Evolutionary conservation across 2,797 vertebrate genomes (phyloP), one percentile per base, ranked within the genome.

Genomic region (Catamblyrhynchus diadema): DNA sequence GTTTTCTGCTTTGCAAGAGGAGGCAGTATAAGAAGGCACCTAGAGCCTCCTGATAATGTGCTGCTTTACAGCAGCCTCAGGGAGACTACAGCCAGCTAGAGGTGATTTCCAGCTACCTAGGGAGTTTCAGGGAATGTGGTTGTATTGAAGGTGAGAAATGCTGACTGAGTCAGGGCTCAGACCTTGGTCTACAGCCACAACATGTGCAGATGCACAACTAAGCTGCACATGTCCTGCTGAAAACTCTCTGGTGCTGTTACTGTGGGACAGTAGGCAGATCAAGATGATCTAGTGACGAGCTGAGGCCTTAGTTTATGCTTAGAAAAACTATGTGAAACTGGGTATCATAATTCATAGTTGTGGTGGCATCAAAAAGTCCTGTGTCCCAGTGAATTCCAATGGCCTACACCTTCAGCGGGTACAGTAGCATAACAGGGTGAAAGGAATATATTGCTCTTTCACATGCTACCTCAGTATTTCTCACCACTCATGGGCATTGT

Each of bases 361-460:
- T 6, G 30, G 8, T 35, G n/a, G n/a, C 23, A 61, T 57, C 19
- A 75, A 35, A 85, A 66, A 11, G 3, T 41, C 39, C 12, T 32
- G 0, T 60, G 33, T 61, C 28, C 23, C 23, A 25, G 3, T 67
- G 59, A 16, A 47, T 77, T 90, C 15, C 35, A 42, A 2, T n/a
- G 13, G 19, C 18, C 30, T 45, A 6, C 19, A 59, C 5, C 44
- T 80, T 70, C 14, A 59, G 19, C 1, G 5, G 16, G 3, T 70
- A 23, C 7, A 28, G 50, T 1, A 39, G 21, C 0, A 0, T 28
- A 48, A 30, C 5, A 45, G 8, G 6, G 6, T 9, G 3, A 82
- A 88, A 74, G 19, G 17, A 81, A 54, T 33, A 11, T n/a, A 42
- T 27, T 67, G 57, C 10, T 75, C 41, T 86, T 67, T 64, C 45